Conservation (phyloP, 2,797 vertebrate genomes). For the Manis pentadactyla region DNA sequence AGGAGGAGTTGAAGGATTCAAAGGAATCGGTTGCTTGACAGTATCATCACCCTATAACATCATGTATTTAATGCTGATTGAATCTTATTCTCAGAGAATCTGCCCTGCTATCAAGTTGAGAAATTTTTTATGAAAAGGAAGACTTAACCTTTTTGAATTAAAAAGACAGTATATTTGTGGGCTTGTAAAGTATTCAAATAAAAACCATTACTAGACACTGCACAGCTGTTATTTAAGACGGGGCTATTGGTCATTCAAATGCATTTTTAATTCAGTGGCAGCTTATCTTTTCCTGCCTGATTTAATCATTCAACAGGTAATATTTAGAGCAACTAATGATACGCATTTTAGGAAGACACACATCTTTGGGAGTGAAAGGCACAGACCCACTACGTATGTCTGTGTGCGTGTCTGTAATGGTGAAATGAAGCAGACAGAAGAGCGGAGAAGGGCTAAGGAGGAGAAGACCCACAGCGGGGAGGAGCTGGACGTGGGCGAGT, state of each 20-base stretch:
- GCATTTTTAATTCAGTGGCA: neutral
- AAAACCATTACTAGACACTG: neutral
- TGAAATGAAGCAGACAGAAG: neutral
- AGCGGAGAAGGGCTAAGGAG: neutral
- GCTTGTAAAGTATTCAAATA: neutral
- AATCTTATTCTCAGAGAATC: neutral
- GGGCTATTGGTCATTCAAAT: neutral
- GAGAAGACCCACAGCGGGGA: neutral
- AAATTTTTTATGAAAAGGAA: neutral
- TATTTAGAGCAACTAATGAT: neutral
- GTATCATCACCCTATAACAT: too few species aligned
- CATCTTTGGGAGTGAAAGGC: neutral
- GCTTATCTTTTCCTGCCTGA: neutral
- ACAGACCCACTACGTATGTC: neutral
- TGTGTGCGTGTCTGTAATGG: neutral
- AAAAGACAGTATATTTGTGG: neutral
- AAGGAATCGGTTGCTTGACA: neutral
- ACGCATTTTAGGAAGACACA: neutral
- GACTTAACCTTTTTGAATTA: neutral
- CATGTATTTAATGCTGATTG: neutral
- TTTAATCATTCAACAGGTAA: neutral
- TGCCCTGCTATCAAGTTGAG: neutral
- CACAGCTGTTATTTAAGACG: neutral
- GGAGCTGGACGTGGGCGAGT: neutral
- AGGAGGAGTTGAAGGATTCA: neutral